Evolutionary conservation across 2,113 vertebrate species (phyloP), one percentile per base, ranked within the genome.

Genomic region (Vombatus ursinus): DNA sequence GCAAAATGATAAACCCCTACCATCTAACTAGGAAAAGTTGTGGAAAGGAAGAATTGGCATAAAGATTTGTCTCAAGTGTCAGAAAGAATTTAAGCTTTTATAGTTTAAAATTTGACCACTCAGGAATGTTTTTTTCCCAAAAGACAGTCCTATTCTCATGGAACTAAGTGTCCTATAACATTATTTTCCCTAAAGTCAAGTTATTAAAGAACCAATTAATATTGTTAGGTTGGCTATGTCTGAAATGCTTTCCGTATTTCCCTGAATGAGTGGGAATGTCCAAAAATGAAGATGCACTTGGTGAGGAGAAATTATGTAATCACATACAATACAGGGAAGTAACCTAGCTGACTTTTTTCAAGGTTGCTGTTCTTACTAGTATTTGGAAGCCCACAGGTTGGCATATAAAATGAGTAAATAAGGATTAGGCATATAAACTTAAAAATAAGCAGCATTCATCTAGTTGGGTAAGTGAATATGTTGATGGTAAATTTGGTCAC

Each of bases 341-440:
- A 52, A 94, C 92, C 47, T 89, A 90, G 37, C 1, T 89, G 52
- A 48, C 11, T 19, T 44, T 92, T 28, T 92, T 26, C 16, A 89
- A 94, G 19, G 37, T 89, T 61, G 52, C 25, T 93, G 24, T 95
- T 54, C 50, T 92, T 91, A 92, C 0, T 44, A 47, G 47, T 91
- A n/a, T 93, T 93, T 49, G 84, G 92, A 96, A 93, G 52, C 28
- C 91, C 89, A 94, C 47, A 84, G 25, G 52, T 68, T 93, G 89
- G 95, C 57, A 68, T 16, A 44, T 91, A 25, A 28, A 93, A 89
- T 2, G 4, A 47, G 61, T 89, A 84, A 95, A 90, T 91, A n/a
- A 92, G 94, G 94, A 90, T 25, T 96, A 94, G 52, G 90, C 0
- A 95, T 89, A 91, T 53, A 90, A 61, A 52, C 28, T 44, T 95